Conservation (phyloP, 2,113 vertebrate genomes). For the Syngnathus floridae region DNA sequence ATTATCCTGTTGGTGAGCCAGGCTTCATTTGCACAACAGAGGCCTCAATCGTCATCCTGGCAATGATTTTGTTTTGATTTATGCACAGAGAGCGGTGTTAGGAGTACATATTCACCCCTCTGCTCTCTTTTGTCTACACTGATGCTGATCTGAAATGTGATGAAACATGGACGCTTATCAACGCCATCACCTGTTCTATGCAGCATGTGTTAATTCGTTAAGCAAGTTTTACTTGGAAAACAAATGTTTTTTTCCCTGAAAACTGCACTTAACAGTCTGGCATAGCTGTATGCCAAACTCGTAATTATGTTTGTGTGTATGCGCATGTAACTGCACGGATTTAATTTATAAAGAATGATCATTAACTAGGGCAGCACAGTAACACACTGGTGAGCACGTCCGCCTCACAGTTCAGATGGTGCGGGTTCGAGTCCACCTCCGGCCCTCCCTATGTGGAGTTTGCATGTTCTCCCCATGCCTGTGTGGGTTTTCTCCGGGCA, state of each 20-base stretch:
- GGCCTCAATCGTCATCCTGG: conserved; percentile 55
- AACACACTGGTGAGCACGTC: no score
- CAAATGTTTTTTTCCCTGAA: neutral
- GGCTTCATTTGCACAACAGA: conserved; percentile 72
- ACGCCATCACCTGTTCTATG: conserved; percentile 14
- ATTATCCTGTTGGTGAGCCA: conserved; percentile 59
- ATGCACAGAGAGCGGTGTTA: conserved; percentile 50
- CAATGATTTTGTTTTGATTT: conserved; percentile 71
- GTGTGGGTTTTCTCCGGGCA: no score
- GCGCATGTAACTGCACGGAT: neutral
- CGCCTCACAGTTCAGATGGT: no score
- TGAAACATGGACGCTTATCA: conserved; percentile 50
- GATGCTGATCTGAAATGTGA: conserved; percentile 46
- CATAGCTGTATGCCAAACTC: neutral
- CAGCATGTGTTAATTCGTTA: conserved; percentile 20
- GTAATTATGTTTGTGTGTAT: neutral
- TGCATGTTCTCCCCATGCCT: no score
- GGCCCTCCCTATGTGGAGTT: no score
- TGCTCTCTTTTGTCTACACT: conserved; percentile 50
- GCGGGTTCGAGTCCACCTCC: no score
- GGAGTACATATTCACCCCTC: conserved; percentile 50
- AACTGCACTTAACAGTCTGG: neutral
- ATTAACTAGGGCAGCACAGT: no score
- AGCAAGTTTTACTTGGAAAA: conserved; percentile 11
- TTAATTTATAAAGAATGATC: neutral